Evolutionary conservation across 2,113 vertebrate species (phyloP), one percentile per base, ranked within the genome.

Genomic region (Notothenia coriiceps): DNA sequence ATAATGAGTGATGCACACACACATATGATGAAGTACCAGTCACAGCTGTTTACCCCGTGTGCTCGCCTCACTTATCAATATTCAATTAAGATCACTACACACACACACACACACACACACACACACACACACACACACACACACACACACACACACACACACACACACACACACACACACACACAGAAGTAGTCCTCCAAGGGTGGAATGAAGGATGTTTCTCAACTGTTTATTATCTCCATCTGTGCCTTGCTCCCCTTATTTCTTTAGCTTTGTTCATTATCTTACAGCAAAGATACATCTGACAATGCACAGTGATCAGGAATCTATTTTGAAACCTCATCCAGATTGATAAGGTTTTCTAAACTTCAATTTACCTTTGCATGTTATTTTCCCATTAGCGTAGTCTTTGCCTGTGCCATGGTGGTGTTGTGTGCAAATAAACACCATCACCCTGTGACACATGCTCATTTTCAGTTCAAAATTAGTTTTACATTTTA

Each of bases 1-100:
- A 88, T 93, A 93, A 94, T 94, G 92, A 93, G 80, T 89, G 86
- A 95, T 93, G 89, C 72, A 73, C 87, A 79, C 55, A 78, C 71
- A 88, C 90, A 70, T 80, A 86, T 89, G 92, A 92, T 90, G 79
- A 92, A 93, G 91, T 84, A 92, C 74, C 79, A 79, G 87, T 89
- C 91, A 91, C 90, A 91, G 85, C 85, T 91, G 90, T 93, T 92
- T 92, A 89, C 77, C 80, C 75, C 35, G 29, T 74, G 71, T 65
- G 68, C 85, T 77, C 22, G 80, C 80, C 43, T 92, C 91, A 90
- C 89, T 83, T 91, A 92, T 93, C 91, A 92, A 91, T 93, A 91
- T 92, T 94, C 86, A 89, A 84, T 89, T 87, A 87, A 84, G 80
- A 90, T 80, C 67, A 76, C 29, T 6, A 22, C 64, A 61, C 70